Conservation (phyloP, 2,888 invertebrate genomes). For the Drosophila nr. fundita region DNA sequence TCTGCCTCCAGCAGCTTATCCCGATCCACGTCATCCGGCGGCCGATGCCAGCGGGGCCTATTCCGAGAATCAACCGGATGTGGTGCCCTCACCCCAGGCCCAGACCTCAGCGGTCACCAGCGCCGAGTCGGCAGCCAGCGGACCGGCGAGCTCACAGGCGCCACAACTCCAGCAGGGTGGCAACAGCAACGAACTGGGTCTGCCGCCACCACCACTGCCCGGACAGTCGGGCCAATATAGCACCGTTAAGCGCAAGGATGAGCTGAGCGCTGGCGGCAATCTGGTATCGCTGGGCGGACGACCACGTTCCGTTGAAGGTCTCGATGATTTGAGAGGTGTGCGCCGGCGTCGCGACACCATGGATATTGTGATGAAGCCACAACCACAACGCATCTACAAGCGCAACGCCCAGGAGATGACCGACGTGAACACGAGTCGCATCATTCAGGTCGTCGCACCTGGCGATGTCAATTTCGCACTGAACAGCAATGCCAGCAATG, state of each 20-base stretch:
- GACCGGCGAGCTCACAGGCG: constrained; percentile 86
- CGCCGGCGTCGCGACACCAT: constrained; percentile 89
- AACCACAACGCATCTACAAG: constrained; percentile 90
- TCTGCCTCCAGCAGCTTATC: constrained; percentile 92
- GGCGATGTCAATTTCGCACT: constrained; percentile 96
- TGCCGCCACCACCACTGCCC: constrained; percentile 94
- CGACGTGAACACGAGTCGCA: constrained; percentile 95
- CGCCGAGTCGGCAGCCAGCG: constrained; percentile 86
- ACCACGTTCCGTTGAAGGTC: constrained; percentile 94
- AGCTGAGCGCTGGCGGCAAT: constrained; percentile 86
- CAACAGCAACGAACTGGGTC: constrained; percentile 88
- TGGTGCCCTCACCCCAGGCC: constrained; percentile 92
- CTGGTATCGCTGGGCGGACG: constrained; percentile 93
- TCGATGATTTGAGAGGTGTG: constrained; percentile 91
- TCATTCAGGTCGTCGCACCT: constrained; percentile 96
- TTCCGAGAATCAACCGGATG: constrained; percentile 92
- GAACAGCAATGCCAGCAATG: constrained; percentile 89
- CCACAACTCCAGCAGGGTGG: constrained; percentile 85
- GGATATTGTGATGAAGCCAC: constrained; percentile 87
- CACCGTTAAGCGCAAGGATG: constrained; percentile 93
- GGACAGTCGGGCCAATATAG: constrained; percentile 91
- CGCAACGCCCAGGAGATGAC: constrained; percentile 96
- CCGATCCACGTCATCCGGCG: constrained; percentile 94
- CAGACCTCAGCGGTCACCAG: constrained; percentile 90
- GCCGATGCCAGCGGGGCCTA: constrained; percentile 93